Percentiles rank a stretch among this genome's conserved stretches.
phyloP scores from a whole-genome alignment of 2,888 invertebrate species.

The Onthophagus sagittarius region DNA sequence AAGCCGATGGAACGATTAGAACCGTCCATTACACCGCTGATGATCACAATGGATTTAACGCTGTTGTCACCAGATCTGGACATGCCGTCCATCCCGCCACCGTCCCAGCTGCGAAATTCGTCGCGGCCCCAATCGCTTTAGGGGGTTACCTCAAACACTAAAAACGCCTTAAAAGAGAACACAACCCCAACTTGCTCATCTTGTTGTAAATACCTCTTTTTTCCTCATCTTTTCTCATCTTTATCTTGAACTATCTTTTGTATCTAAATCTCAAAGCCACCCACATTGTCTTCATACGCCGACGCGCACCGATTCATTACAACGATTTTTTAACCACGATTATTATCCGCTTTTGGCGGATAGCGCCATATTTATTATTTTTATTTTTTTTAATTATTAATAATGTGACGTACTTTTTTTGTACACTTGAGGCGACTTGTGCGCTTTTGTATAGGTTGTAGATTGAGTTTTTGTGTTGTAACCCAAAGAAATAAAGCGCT shows the following conservation, averaged over 20 bases:
- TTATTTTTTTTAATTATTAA: neutral
- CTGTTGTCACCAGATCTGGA: constrained; percentile 62
- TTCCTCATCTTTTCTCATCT: neutral
- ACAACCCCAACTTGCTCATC: constrained; percentile 4
- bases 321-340: neutral
- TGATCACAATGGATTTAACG: constrained; percentile 68
- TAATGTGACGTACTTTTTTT: neutral
- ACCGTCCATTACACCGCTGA: constrained; percentile 66
- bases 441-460: neutral
- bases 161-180: neutral
- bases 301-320: neutral
- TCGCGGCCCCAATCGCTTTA: constrained; percentile 40
- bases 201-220: neutral
- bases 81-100: constrained; percentile 52
- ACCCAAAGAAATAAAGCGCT: constrained; percentile 14
- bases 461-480: neutral
- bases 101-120: constrained; percentile 47
- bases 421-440: neutral
- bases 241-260: neutral
- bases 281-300: neutral
- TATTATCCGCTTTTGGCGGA: neutral
- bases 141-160: constrained; percentile 10
- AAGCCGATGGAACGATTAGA: constrained; percentile 47
- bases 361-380: neutral
- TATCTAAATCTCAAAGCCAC: neutral